phyloP scores from a whole-genome alignment of 2,113 vertebrate genomes.

The Anguilla rostrata region DNA sequence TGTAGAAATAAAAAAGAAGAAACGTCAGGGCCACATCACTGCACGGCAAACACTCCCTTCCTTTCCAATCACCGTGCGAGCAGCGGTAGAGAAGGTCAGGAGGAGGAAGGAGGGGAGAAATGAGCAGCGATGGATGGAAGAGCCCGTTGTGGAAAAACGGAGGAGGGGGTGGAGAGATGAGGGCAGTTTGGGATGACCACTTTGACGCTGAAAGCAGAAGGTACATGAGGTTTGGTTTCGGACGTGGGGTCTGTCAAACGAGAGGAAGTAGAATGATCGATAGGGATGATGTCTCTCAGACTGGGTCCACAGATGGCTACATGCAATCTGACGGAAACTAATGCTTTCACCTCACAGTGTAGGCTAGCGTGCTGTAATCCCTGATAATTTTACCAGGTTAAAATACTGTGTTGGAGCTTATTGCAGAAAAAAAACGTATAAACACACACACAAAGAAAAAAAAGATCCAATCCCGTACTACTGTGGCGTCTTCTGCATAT shows the following conservation, averaged over 20 bases:
- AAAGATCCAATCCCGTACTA: neutral
- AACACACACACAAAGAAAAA: neutral
- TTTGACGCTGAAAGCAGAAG: conserved; percentile 30
- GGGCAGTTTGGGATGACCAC: conserved; percentile 24
- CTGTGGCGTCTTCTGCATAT: too few relatives aligned
- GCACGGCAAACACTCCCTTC: conserved; percentile 40
- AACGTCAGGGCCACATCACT: conserved; percentile 14
- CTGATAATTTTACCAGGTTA: too few relatives aligned
- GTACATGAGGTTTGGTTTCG: conserved; percentile 21
- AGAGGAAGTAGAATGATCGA: conserved; percentile 27
- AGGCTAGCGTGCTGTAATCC: neutral
- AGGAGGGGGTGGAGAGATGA: conserved; percentile 20
- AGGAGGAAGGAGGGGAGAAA: conserved; percentile 46
- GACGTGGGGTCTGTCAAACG: conserved; percentile 24
- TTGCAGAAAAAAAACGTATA: neutral
- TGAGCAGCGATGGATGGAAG: neutral
- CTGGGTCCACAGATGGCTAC: neutral
- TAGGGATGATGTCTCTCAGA: neutral
- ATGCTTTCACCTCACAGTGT: neutral
- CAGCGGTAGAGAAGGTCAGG: conserved; percentile 35
- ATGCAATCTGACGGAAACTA: neutral
- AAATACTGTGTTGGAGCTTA: too few relatives aligned
- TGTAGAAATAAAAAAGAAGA: neutral
- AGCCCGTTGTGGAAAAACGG: conserved; percentile 7
- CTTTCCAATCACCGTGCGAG: conserved; percentile 42